Base-by-base conservation (phyloP, 1,140 invertebrate genomes). In the Potamilus streckersoni region DNA sequence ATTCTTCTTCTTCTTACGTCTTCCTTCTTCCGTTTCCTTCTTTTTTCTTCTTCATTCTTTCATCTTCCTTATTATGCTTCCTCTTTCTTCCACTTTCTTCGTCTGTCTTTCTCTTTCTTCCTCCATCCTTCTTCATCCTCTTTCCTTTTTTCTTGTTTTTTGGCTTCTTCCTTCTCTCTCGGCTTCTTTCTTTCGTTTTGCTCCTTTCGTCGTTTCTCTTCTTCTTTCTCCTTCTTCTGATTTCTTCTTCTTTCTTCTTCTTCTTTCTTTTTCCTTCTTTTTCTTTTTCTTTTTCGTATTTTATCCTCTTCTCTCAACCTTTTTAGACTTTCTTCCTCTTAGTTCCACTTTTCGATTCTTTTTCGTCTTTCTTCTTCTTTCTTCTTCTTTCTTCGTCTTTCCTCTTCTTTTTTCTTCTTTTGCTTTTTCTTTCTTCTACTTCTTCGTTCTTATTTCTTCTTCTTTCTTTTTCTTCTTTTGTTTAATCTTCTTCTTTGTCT, bases 41-140 rank as follows among this genome's bases (percentile, higher is more conserved):
- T 60, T n/a, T n/a, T 60, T n/a, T 60, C 59, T n/a, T 60, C 59
- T 60, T 60, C 59, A 15, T n/a, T 60, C n/a, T n/a, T 60, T n/a
- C n/a, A 14, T 60, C 59, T 60, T n/a, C n/a, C 59, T 65, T 27
- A 16, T 23, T 23, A 16, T 27, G 14, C 23, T 27, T 27, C 14
- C 23, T 23, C 23, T 17, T 17, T 65, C 14, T 65, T 14, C 64
- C 64, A 16, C 23, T 14, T 17, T 23, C 23, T 27, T 65, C 64
- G 14, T 23, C 14, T 27, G 15, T 14, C 64, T 65, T 23, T 27
- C 23, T 23, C 23, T 14, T 17, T 65, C 23, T 65, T 23, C 23
- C 64, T 17, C 23, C 23, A 15, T 27, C 23, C 16, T 65, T 65
- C 64, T 65, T 27, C 23, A 17, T 23, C 23, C 64, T 16, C 23